Conservation (phyloP, 2,888 invertebrate species). For the Eupithecia tripunctaria region DNA sequence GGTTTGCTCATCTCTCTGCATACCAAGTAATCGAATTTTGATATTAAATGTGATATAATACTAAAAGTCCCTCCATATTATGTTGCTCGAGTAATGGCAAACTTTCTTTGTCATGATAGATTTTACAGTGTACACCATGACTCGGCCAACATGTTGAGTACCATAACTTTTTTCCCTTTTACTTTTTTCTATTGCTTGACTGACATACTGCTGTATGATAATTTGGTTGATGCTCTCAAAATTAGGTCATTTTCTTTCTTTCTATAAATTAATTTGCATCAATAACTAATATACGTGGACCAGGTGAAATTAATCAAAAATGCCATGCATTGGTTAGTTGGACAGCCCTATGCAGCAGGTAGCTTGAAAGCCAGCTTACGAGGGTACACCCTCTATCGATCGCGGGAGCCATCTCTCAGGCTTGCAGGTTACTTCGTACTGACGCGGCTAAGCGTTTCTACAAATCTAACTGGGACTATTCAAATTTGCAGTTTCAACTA, state of each 20-base stretch:
- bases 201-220: no score
- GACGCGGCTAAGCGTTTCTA: background rate
- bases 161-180: no score
- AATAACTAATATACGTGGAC: background rate
- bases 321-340: background rate
- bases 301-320: background rate
- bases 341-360: conserved; percentile 14
- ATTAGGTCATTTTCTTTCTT: no score
- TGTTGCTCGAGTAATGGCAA: no score
- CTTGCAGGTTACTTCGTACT: background rate
- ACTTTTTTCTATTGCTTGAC: background rate
- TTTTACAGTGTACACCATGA: background rate
- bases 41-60: no score
- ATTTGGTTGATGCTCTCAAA: no score
- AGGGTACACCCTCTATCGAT: conserved; percentile 23
- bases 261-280: background rate
- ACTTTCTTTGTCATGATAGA: background rate
- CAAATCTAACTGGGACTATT: background rate
- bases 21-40: no score
- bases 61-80: no score
- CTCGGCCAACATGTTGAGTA: background rate
- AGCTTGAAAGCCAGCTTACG: conserved; percentile 15
- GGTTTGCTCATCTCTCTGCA: no score
- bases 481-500: background rate
- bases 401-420: conserved; percentile 18